Percentiles rank a stretch among this genome's conserved stretches.
These are phyloP conservation scores for Prosopocoilus inquinatus DNA, from an alignment of 2,888 invertebrate genomes.

Conservation along the genomic window DNA sequence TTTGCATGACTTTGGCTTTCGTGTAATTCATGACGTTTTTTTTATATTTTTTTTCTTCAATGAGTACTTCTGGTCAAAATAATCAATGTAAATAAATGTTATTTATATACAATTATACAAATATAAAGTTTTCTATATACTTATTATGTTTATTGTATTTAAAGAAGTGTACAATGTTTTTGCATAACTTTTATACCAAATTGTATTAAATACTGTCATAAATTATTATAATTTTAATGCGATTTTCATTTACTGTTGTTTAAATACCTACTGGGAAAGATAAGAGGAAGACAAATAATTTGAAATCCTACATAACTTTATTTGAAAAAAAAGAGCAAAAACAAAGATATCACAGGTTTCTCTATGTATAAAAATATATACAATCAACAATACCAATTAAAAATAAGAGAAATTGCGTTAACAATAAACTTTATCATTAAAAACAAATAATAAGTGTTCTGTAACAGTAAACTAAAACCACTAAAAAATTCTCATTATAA, in stretches of 20 bases:
- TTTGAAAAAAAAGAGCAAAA: conserved; percentile 32
- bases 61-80: conserved; percentile 50
- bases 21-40: conserved; percentile 12
- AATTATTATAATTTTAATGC: conserved; percentile 35
- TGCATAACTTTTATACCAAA: conserved; percentile 47
- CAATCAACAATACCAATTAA: conserved; percentile 17
- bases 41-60: conserved; percentile 43
- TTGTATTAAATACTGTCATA: conserved; percentile 36
- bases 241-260: neutral
- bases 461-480: conserved; percentile 13
- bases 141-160: conserved; percentile 43
- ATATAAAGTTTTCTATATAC: conserved; percentile 36
- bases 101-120: conserved; percentile 42
- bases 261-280: neutral
- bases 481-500: conserved; percentile 4
- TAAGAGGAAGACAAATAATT: neutral
- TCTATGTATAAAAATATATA: conserved; percentile 31
- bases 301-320: neutral
- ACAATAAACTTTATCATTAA: conserved; percentile 11
- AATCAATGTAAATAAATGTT: conserved; percentile 46
- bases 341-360: conserved; percentile 47
- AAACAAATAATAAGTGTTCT: no score
- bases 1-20: conserved; percentile 10
- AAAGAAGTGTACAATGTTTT: conserved; percentile 43
- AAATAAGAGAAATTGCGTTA: neutral